These are phyloP conservation scores for Amaurobius ferox DNA, from an alignment of 2,888 invertebrate species.

Conservation along the genomic window DNA sequence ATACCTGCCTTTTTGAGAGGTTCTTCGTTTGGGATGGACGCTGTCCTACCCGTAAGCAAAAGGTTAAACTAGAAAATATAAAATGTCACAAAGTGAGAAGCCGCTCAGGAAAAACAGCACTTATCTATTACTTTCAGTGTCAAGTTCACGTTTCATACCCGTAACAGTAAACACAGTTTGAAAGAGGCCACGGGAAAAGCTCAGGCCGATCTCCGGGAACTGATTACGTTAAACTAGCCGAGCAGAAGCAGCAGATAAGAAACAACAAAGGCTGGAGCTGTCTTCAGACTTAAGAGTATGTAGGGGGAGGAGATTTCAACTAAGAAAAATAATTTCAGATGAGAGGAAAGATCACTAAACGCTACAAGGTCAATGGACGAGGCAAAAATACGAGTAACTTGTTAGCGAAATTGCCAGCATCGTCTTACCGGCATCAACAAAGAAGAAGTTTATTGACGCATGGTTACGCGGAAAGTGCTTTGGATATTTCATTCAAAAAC, in stretches of 20 bases:
- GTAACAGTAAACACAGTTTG: neutral
- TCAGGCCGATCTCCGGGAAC: neutral
- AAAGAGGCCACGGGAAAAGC: neutral
- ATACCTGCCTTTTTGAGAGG: too few species aligned
- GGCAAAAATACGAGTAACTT: too few species aligned
- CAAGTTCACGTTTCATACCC: neutral
- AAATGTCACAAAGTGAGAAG: too few species aligned
- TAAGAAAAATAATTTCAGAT: neutral
- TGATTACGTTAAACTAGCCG: constrained; percentile 3
- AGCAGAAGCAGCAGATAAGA: neutral
- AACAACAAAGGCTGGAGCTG: neutral
- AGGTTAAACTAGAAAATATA: too few species aligned
- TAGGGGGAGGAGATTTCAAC: neutral
- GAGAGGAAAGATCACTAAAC: neutral
- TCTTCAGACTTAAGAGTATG: neutral
- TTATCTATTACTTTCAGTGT: neutral
- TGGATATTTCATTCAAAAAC: too few species aligned
- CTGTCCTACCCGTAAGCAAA: too few species aligned
- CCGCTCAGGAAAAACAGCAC: too few species aligned
- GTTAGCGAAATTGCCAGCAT: too few species aligned
- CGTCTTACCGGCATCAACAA: too few species aligned
- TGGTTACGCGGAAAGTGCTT: too few species aligned
- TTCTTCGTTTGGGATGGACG: too few species aligned
- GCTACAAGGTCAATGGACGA: neutral
- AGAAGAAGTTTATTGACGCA: too few species aligned